phyloP scores from a whole-genome alignment of 2,113 vertebrate genomes.

The Danionella cerebrum region DNA sequence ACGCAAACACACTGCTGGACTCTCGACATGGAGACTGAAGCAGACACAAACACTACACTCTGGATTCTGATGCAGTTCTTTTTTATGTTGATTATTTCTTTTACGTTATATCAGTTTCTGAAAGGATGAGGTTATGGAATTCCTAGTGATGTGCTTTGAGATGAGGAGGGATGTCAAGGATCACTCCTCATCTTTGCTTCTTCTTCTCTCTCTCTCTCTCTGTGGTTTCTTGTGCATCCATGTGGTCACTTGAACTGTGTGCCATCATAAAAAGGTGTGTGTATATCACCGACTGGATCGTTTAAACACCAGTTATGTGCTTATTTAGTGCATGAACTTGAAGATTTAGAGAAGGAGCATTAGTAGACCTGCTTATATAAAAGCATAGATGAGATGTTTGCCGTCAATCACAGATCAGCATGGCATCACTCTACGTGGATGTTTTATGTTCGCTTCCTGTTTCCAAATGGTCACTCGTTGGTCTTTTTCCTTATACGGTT shows the following conservation, averaged over 20 bases:
- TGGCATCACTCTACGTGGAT: conserved; percentile 32
- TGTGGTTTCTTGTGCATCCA: conserved; percentile 24
- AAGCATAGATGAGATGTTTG: conserved; percentile 16
- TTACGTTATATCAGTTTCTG: conserved; percentile 41
- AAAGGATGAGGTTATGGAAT: conserved; percentile 14
- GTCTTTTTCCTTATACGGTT: not conserved
- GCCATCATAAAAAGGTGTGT: conserved; percentile 14
- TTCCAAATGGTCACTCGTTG: conserved; percentile 3
- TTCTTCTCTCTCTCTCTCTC: conserved; percentile 7
- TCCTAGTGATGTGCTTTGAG: conserved; percentile 21
- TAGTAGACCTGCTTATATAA: conserved; percentile 8
- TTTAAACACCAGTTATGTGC: conserved; percentile 1
- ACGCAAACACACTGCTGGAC: conserved; percentile 54
- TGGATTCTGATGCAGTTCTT: conserved; percentile 48
- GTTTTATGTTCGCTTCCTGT: conserved; percentile 20
- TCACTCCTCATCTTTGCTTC: conserved; percentile 13
- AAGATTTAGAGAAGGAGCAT: conserved; percentile 13
- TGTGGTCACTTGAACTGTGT: conserved; percentile 27
- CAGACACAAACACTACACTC: conserved; percentile 48
- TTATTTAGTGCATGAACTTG: conserved; percentile 6
- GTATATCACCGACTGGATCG: conserved; percentile 31
- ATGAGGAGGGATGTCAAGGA: no score
- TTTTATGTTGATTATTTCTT: conserved; percentile 49
- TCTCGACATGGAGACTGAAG: conserved; percentile 42
- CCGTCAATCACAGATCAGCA: conserved; percentile 29